Evolutionary conservation across 2,797 vertebrate species (phyloP).

Genomic region (Myotis planiceps): DNA sequence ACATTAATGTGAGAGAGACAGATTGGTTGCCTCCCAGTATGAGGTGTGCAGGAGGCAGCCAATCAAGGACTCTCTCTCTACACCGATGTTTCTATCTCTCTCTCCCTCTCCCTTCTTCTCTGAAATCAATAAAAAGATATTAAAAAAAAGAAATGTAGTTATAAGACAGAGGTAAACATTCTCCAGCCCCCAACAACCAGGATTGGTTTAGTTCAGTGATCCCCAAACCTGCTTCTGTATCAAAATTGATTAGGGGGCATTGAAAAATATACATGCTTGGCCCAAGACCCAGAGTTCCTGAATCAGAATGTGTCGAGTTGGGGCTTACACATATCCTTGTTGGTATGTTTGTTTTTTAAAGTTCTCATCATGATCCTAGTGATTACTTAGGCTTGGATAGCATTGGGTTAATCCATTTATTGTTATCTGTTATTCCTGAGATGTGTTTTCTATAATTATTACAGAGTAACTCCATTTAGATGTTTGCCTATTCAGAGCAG

Average conservation of each 20-base stretch:
- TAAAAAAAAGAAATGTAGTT: background rate
- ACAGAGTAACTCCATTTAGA: background rate
- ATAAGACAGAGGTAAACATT: background rate
- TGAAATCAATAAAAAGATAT: no score
- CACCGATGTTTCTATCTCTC: no score
- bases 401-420: background rate
- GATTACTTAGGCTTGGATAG: background rate
- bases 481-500: background rate
- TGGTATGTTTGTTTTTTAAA: background rate
- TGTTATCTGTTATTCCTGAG: background rate
- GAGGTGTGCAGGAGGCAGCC: no score
- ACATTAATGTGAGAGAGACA: no score
- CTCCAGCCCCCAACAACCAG: background rate
- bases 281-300: background rate
- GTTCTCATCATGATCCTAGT: conserved; percentile 2
- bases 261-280: background rate
- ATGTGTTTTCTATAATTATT: conserved; percentile 34
- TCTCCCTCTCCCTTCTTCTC: no score
- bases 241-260: background rate
- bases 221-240: background rate
- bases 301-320: background rate
- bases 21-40: no score
- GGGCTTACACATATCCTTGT: background rate
- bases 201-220: background rate
- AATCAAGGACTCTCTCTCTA: no score